Percentiles rank a stretch among this genome's conserved stretches.
Conservation (phyloP, 2,113 vertebrate genomes). For the Brachypodius melanocephalos region DNA sequence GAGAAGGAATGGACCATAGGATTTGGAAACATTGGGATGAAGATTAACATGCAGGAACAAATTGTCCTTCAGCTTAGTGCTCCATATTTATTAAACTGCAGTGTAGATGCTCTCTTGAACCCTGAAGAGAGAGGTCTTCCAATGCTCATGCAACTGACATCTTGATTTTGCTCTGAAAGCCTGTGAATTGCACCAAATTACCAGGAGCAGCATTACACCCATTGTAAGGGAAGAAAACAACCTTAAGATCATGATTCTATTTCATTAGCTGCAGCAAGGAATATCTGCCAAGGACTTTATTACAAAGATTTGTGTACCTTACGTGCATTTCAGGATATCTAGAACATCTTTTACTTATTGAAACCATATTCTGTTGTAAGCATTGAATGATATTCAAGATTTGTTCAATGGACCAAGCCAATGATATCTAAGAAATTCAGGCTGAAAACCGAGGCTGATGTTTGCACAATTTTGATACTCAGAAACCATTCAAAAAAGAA, state of each 20-base stretch:
- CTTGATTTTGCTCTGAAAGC: background rate
- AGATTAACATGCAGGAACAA: background rate
- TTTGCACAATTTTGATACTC: background rate
- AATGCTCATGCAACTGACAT: background rate
- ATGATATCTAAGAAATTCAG: background rate
- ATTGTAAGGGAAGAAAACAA: background rate
- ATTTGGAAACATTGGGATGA: background rate
- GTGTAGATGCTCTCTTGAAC: background rate
- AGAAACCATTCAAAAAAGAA: background rate
- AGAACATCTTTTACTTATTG: background rate
- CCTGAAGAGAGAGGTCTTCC: background rate
- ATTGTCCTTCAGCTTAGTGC: background rate
- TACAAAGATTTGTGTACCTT: background rate
- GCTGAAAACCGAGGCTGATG: background rate
- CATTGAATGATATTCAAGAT: background rate
- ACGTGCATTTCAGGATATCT: background rate
- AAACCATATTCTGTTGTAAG: background rate
- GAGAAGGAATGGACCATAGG: background rate
- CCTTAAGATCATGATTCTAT: background rate
- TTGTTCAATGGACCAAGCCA: background rate
- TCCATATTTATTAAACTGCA: background rate
- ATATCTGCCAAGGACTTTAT: background rate
- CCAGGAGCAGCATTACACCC: background rate
- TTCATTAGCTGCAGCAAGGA: background rate
- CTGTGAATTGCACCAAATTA: background rate